These are phyloP conservation scores for Steinernema feltiae DNA, from an alignment of 1,140 invertebrate species.

Conservation along the genomic window DNA sequence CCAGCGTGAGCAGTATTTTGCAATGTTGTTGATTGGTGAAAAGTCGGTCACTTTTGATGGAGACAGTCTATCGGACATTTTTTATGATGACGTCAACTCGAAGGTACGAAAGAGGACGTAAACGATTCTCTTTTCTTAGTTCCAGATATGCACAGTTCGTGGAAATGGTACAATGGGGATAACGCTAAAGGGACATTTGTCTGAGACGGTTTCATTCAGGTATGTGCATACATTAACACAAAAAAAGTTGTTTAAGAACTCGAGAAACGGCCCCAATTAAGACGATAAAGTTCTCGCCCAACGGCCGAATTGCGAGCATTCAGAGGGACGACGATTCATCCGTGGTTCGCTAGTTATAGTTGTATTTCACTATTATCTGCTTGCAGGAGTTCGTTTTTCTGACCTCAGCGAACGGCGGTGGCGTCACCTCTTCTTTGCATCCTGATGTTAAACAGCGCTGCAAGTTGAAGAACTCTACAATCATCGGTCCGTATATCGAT, in stretches of 20 bases:
- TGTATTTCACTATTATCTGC: background rate
- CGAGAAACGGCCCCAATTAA: slow-evolving; percentile 12
- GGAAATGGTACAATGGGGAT: slow-evolving; percentile 15
- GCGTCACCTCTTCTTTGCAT: background rate
- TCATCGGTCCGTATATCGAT: background rate
- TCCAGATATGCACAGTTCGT: slow-evolving; percentile 16
- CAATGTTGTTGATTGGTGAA: background rate
- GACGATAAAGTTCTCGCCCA: slow-evolving; percentile 12
- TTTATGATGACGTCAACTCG: slow-evolving; percentile 13
- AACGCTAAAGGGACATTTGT: background rate
- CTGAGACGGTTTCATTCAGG: slow-evolving; percentile 16
- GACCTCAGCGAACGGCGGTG: background rate
- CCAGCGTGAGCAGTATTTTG: background rate
- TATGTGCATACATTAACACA: background rate
- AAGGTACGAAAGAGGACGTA: background rate
- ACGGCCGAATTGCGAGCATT: slow-evolving; percentile 1
- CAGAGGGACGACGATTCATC: slow-evolving; percentile 2
- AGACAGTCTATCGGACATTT: slow-evolving; percentile 14
- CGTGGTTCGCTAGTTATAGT: background rate
- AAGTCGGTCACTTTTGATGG: slow-evolving; percentile 16
- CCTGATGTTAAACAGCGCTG: slow-evolving; percentile 9
- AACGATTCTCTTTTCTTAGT: background rate
- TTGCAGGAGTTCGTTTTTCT: slow-evolving; percentile 8
- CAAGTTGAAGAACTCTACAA: background rate
- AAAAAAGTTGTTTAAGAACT: background rate